Evolutionary conservation across 2,113 vertebrate genomes (phyloP), one percentile per base, ranked within the genome.

Genomic region (Tangachromis dhanisi): DNA sequence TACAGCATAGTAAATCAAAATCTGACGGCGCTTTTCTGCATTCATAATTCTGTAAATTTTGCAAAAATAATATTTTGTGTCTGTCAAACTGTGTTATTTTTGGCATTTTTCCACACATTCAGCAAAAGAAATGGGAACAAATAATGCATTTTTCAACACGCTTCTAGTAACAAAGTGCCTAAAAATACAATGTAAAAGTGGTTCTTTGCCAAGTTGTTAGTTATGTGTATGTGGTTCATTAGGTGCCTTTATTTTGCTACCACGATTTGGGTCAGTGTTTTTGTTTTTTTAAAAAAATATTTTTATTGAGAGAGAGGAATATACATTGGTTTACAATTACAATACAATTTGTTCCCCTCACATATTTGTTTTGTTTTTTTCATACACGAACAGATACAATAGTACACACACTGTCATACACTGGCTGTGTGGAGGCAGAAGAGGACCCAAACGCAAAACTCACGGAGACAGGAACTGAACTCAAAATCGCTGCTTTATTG

Each of bases 281-380:
- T 2, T 31, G 8, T 9, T 59, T 11, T 24, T 55, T 1, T 0
- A 8, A 24, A 1, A 8, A 0, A 1, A 29, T 9, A 6, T 31
- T 17, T 59, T 59, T 59, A 17, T 31, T 59, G 55, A 59, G 26
- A 31, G 55, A 59, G 1, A 59, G 26, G 26, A 59, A 59, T 31
- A 31, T 29, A 59, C 24, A 59, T 29, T 29, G 24, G 7, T 59
- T 17, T 31, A 59, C 26, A 59, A 59, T 59, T 59, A 4, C 26
- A 31, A 59, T 31, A 31, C 26, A 59, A 6, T 59, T 59, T 16
- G 55, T 29, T 29, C 8, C 55, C 13, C 55, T 59, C 26, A 59
- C 13, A 59, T 16, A 1, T 59, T 59, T 57, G 13, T 57, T 57
- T 57, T 57, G 24, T 9, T 29, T 59, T 57, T 59, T 59, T 59